Conservation (phyloP, 2,888 invertebrate genomes). For the Rotaria magnacalcarata region DNA sequence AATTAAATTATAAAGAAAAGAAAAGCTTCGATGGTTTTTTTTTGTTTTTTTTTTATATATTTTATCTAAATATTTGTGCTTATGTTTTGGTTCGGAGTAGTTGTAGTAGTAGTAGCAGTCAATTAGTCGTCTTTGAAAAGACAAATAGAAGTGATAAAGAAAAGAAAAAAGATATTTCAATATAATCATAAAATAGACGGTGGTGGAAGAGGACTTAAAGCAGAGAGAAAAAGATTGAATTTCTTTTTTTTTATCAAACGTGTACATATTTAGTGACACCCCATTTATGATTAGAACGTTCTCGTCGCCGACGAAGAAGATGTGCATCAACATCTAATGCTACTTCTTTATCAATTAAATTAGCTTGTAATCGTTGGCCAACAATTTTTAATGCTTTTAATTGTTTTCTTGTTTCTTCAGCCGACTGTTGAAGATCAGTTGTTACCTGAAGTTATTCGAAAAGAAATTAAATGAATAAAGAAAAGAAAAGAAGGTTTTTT, state of each 20-base stretch:
- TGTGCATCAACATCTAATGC: slow-evolving; percentile 38
- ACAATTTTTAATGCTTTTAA: slow-evolving; percentile 43
- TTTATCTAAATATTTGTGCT: background rate
- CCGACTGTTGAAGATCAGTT: slow-evolving; percentile 8
- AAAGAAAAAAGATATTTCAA: background rate
- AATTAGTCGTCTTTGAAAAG: background rate
- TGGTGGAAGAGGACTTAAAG: background rate
- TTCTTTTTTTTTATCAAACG: background rate
- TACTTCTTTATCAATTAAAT: slow-evolving; percentile 39
- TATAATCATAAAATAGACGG: background rate
- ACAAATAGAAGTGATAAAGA: background rate
- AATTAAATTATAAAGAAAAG: background rate
- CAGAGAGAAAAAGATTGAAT: background rate
- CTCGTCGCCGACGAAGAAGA: slow-evolving; percentile 44
- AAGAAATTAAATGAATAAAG: background rate
- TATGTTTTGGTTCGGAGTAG: background rate
- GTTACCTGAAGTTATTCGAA: background rate
- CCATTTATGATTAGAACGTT: slow-evolving; percentile 44
- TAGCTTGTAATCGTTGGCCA: slow-evolving; percentile 40
- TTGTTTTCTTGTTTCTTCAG: slow-evolving; percentile 42
- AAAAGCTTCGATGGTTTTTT: no score
- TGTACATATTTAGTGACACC: slow-evolving; percentile 43
- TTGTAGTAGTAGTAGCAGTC: background rate
- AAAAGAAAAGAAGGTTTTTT: background rate
- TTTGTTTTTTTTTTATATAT: background rate